These are phyloP conservation scores for Monochamus saltuarius DNA, from an alignment of 1,140 invertebrate species.

Conservation along the genomic window DNA sequence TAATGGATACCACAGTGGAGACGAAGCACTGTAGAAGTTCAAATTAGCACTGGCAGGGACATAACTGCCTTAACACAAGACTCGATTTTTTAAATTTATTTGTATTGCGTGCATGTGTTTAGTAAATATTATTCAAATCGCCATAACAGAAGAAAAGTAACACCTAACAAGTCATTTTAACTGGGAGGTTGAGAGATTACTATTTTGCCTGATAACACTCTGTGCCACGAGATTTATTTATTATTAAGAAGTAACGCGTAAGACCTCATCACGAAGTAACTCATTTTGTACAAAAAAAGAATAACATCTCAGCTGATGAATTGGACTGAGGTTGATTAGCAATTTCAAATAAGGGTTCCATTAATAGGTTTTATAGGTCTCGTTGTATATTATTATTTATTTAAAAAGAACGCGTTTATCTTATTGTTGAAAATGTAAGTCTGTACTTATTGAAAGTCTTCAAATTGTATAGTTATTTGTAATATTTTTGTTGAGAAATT, in stretches of 20 bases:
- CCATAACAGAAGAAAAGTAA: slow-evolving; percentile 10
- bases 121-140: slow-evolving; percentile 11
- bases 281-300: too few species aligned
- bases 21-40: slow-evolving; percentile 62
- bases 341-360: too few species aligned
- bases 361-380: too few species aligned
- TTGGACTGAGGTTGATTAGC: too few species aligned
- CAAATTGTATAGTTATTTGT: slow-evolving; percentile 14
- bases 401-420: too few species aligned
- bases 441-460: slow-evolving; percentile 15
- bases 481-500: slow-evolving; percentile 6
- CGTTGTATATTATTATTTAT: too few species aligned
- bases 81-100: slow-evolving; percentile 22
- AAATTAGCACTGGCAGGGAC: slow-evolving; percentile 35
- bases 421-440: not conserved
- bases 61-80: slow-evolving; percentile 17
- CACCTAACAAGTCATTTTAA: slow-evolving; percentile 4
- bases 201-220: too few species aligned
- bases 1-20: slow-evolving; percentile 68
- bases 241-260: too few species aligned
- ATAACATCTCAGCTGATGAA: too few species aligned
- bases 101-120: slow-evolving; percentile 20
- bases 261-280: too few species aligned
- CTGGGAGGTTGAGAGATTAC: too few species aligned
- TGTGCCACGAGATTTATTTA: too few species aligned